phyloP scores from a whole-genome alignment of 1,140 invertebrate genomes.

The Bombus soroeensis region DNA sequence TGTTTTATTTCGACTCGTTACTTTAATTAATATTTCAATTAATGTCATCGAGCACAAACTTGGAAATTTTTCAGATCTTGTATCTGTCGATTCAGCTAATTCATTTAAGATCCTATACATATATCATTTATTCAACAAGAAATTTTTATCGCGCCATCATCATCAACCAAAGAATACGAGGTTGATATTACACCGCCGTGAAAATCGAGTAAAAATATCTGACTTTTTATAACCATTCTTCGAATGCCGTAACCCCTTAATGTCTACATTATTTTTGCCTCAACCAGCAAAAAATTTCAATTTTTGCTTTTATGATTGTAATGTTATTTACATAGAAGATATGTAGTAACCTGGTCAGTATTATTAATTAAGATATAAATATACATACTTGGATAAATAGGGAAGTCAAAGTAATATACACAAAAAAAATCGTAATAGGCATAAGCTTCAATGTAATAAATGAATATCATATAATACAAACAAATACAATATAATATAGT shows the following conservation, averaged over 20 bases:
- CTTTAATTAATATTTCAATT: neutral
- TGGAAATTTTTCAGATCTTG: neutral
- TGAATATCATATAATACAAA: too few species aligned
- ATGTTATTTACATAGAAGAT: neutral
- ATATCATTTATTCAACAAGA: neutral
- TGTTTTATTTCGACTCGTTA: neutral
- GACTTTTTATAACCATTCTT: neutral
- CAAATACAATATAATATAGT: too few species aligned
- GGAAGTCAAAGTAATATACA: too few species aligned
- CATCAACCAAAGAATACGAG: neutral
- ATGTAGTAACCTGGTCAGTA: too few species aligned
- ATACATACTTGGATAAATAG: too few species aligned
- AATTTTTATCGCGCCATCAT: neutral
- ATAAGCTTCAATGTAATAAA: too few species aligned
- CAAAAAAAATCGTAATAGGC: too few species aligned
- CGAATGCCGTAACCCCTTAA: neutral
- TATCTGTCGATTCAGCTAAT: neutral
- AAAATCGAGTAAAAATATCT: neutral
- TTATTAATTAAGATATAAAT: too few species aligned
- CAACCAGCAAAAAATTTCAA: neutral
- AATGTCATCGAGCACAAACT: neutral
- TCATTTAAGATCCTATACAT: neutral
- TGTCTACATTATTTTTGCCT: neutral
- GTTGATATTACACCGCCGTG: neutral
- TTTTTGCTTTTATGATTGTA: neutral